Base-by-base conservation (phyloP, 2,113 vertebrate species). In the Lamprotornis superbus region DNA sequence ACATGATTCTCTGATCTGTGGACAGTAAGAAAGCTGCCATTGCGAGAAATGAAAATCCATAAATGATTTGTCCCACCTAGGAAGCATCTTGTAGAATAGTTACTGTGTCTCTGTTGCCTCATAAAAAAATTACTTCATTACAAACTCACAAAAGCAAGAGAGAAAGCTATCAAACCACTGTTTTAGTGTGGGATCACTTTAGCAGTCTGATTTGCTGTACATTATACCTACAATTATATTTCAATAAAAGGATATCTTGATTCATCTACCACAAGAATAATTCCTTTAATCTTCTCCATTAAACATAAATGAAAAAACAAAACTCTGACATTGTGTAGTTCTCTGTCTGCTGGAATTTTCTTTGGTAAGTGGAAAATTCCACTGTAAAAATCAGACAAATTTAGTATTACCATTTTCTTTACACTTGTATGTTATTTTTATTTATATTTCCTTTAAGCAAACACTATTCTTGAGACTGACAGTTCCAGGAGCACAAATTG, bases 181-280 rank as follows among this genome's bases (percentile, higher is more conserved):
- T 39, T 93, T 60, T 28, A 89, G 25, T 73, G 39, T 81, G 59
- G 60, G 60, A 83, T 94, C 56, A 46, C 70, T 89, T 92, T 50
- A 93, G 70, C 59, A 90, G 87, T 78, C 77, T 90, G 40, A 53
- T 88, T 89, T 94, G 55, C 71, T 61, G 40, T 75, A 59, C 40
- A 50, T 91, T 94, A 90, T 74, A 63, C n/a, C 22, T 91, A 39
- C 31, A 84, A 42, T 77, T 89, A n/a, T 63, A 59, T 76, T 94
- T 71, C 56, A 64, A 67, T 87, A 74, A 95, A 92, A 87, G 28
- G 33, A 74, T 76, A 83, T 13, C 80, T 93, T 91, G 47, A 82
- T 91, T 96, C 5, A 24, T 95, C 79, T 94, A 70, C 46, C 56
- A 76, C 68, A 90, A 68, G 25, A 93, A 76, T 78, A 91, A 83